phyloP scores from a whole-genome alignment of 2,113 vertebrate species.

The Pycnonotus jocosus region DNA sequence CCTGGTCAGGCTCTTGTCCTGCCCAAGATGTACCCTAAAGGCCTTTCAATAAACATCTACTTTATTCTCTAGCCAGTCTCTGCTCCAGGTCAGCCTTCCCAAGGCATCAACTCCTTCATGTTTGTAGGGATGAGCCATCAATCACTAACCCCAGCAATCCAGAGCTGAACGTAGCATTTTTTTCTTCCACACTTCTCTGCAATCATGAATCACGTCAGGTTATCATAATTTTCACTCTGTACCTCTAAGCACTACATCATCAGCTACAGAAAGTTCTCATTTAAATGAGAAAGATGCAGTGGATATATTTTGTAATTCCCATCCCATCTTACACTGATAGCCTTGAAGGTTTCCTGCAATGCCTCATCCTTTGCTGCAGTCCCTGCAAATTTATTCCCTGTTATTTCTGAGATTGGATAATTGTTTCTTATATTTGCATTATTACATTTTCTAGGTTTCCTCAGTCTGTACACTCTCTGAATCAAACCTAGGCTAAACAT shows the following conservation, averaged over 20 bases:
- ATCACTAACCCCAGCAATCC: neutral
- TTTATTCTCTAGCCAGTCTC: neutral
- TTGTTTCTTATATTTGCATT: slow-evolving; percentile 42
- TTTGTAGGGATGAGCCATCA: neutral
- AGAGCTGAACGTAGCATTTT: neutral
- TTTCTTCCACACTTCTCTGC: neutral
- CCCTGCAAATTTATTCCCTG: slow-evolving; percentile 11
- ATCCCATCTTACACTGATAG: neutral
- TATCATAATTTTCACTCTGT: neutral
- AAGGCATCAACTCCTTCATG: neutral
- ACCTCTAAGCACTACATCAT: neutral
- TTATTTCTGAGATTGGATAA: slow-evolving; percentile 23
- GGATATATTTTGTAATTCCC: slow-evolving; percentile 22
- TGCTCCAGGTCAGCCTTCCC: neutral
- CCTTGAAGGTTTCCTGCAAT: slow-evolving; percentile 13
- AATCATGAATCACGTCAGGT: neutral
- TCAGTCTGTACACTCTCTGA: neutral
- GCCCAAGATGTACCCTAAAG: neutral
- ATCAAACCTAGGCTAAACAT: neutral
- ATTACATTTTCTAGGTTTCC: slow-evolving; percentile 21
- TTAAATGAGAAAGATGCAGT: slow-evolving; percentile 8
- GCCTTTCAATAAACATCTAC: neutral
- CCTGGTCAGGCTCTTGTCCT: neutral
- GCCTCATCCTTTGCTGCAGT: neutral
- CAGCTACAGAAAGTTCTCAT: neutral